Conservation (phyloP, 64 coral and sea anemone genomes). For the Platygyra sinensis region DNA sequence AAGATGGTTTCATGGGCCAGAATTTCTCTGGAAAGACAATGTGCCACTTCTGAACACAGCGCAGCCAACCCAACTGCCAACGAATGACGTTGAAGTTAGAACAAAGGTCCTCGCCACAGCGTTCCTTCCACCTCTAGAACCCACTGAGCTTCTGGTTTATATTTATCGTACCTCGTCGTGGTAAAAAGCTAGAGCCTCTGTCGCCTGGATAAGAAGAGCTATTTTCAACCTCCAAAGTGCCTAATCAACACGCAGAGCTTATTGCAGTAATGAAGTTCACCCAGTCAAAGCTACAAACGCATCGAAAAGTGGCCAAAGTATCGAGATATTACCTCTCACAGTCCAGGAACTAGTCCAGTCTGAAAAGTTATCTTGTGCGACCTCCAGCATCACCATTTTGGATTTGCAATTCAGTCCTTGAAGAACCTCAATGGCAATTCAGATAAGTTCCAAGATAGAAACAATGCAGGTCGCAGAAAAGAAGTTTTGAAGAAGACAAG, state of each 20-base stretch:
- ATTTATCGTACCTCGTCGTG: conserved; percentile 11
- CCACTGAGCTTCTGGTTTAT: no score
- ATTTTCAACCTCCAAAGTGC: background rate
- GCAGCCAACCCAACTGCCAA: background rate
- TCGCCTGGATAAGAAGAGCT: conserved; percentile 45
- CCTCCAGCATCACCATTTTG: conserved; percentile 20
- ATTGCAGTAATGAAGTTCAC: background rate
- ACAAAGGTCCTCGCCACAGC: no score
- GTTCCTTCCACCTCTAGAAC: no score
- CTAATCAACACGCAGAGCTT: background rate
- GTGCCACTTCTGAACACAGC: background rate
- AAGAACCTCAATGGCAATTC: no score
- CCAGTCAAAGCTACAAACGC: no score
- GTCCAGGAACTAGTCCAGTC: conserved; percentile 8
- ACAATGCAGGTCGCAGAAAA: no score
- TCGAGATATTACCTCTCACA: background rate
- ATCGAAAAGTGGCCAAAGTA: background rate
- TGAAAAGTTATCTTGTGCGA: conserved; percentile 5
- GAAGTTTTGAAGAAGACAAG: no score
- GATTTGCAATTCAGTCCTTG: background rate
- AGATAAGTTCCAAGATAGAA: no score
- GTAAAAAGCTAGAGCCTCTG: conserved; percentile 20
- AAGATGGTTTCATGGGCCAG: conserved; percentile 44
- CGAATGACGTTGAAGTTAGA: no score
- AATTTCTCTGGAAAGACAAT: conserved; percentile 37